Conservation (phyloP, 2,113 vertebrate species). For the Muscicapa adusta region DNA sequence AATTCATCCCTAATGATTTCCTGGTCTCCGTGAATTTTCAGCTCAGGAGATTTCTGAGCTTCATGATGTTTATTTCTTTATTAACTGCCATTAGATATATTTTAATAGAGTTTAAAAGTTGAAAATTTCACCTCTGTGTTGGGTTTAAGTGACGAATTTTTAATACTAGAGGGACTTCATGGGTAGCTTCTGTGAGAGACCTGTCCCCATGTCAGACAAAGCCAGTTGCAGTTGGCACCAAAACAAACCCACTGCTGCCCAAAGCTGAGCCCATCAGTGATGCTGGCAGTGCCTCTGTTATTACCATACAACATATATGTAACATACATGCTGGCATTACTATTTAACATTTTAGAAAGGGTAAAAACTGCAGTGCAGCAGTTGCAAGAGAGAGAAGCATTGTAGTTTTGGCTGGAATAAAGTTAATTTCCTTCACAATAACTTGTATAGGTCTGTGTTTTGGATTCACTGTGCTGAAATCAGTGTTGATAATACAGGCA, state of each 20-base stretch:
- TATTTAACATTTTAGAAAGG: neutral
- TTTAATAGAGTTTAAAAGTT: neutral
- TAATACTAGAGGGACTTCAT: neutral
- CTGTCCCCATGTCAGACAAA: neutral
- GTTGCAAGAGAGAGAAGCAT: neutral
- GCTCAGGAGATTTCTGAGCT: neutral
- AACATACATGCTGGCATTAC: too few relatives aligned
- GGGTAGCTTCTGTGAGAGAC: neutral
- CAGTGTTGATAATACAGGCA: neutral
- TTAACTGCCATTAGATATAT: neutral
- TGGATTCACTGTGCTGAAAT: neutral
- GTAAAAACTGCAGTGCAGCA: neutral
- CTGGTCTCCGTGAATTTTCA: neutral
- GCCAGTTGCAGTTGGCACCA: neutral
- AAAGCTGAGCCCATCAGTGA: neutral
- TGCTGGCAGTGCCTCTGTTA: fast-evolving
- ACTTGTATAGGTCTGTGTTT: neutral
- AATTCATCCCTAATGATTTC: neutral
- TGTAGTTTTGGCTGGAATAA: neutral
- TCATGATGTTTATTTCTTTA: neutral
- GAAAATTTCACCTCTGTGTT: neutral
- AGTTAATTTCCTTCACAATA: neutral
- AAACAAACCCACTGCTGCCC: neutral
- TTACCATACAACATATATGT: neutral
- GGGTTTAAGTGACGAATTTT: neutral